phyloP scores from a whole-genome alignment of 1,140 invertebrate species.

The Dufourea novaeangliae region DNA sequence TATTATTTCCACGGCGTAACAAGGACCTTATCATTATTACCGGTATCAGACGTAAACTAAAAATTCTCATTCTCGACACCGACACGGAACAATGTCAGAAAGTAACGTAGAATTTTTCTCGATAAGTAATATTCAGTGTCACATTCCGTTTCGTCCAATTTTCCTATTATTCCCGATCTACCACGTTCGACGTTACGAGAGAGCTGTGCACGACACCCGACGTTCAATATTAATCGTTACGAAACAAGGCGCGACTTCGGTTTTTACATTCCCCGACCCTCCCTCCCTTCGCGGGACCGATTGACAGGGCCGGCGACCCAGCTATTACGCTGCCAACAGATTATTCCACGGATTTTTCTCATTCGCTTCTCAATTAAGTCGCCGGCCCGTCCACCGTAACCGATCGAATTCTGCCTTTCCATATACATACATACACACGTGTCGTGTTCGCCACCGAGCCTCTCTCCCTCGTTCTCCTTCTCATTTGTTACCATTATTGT shows the following conservation, averaged over 20 bases:
- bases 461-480: slow-evolving; percentile 53
- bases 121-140: neutral
- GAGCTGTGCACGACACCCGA: neutral
- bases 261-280: slow-evolving; percentile 21
- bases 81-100: too few species aligned
- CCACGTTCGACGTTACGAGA: neutral
- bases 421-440: slow-evolving; percentile 27
- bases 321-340: slow-evolving; percentile 23
- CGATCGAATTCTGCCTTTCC: slow-evolving; percentile 46
- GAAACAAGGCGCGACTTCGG: slow-evolving; percentile 29
- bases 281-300: neutral
- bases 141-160: neutral
- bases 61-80: too few species aligned
- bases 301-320: slow-evolving; percentile 29
- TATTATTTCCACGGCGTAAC: too few species aligned
- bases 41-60: too few species aligned
- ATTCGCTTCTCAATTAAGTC: slow-evolving; percentile 48
- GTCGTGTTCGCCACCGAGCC: slow-evolving; percentile 12
- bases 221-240: neutral
- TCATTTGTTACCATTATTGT: slow-evolving; percentile 62
- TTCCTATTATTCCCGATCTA: neutral
- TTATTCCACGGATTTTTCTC: slow-evolving; percentile 29
- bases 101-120: too few species aligned
- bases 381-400: slow-evolving; percentile 22
- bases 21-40: too few species aligned